These are phyloP conservation scores for Chrysina gloriosa DNA, from an alignment of 2,888 invertebrate genomes.

Conservation along the genomic window DNA sequence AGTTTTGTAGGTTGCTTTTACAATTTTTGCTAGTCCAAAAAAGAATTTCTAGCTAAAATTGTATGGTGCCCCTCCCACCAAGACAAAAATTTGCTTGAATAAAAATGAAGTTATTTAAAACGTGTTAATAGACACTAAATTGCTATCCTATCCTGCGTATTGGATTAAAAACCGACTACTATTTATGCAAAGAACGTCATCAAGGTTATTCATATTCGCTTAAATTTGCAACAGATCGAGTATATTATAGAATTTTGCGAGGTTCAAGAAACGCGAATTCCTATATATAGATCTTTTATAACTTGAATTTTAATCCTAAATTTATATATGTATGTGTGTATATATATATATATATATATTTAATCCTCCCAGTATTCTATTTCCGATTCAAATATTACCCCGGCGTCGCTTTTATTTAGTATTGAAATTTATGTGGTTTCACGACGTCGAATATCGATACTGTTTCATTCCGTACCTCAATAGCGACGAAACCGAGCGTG, in stretches of 20 bases:
- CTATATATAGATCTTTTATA: too few relatives aligned
- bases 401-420: background rate
- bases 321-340: too few relatives aligned
- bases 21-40: background rate
- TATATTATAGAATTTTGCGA: too few relatives aligned
- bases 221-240: too few relatives aligned
- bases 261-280: background rate
- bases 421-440: background rate
- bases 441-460: background rate
- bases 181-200: too few relatives aligned
- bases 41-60: background rate
- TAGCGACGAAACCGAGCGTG: background rate
- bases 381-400: slow-evolving; percentile 1
- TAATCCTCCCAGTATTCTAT: background rate
- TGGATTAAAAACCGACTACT: too few relatives aligned
- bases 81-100: background rate
- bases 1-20: background rate
- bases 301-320: background rate
- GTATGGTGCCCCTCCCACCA: background rate
- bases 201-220: slow-evolving; percentile 4
- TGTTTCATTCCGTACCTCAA: background rate
- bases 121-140: background rate
- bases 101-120: background rate
- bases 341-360: background rate
- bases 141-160: too few relatives aligned